Conservation (phyloP, 2,797 vertebrate species). For the Channa striata region DNA sequence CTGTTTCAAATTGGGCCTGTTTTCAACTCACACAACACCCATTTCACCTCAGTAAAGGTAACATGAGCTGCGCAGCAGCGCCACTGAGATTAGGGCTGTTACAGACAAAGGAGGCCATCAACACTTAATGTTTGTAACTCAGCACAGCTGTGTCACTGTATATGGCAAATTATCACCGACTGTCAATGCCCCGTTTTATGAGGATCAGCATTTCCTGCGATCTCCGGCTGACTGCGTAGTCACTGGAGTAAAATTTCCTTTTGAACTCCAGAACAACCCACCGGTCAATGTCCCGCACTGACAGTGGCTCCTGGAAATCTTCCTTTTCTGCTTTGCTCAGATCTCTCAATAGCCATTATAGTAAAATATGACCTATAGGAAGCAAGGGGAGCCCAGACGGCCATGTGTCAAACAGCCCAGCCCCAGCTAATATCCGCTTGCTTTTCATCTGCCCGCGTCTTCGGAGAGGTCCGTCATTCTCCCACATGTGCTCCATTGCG, state of each 20-base stretch:
- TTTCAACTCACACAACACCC: constrained; percentile 75
- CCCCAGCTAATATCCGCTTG: constrained; percentile 41
- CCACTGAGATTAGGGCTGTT: constrained; percentile 60
- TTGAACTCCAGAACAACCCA: constrained; percentile 45
- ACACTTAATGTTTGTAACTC: constrained; percentile 59
- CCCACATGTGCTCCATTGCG: constrained; percentile 31
- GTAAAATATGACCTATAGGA: constrained; percentile 55
- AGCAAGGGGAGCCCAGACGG: constrained; percentile 46
- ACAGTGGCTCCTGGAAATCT: constrained; percentile 44
- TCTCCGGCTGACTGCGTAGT: constrained; percentile 19
- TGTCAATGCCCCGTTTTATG: constrained; percentile 49
- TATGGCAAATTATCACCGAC: constrained; percentile 65
- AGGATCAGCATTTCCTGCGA: constrained; percentile 32
- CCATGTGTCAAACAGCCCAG: constrained; percentile 42
- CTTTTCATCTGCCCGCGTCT: constrained; percentile 40
- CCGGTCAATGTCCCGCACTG: constrained; percentile 28
- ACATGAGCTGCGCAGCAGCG: constrained; percentile 58
- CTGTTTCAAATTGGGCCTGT: constrained; percentile 74
- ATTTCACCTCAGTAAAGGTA: constrained; percentile 63
- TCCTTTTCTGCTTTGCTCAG: constrained; percentile 37
- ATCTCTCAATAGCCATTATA: constrained; percentile 38
- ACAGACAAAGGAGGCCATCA: constrained; percentile 63
- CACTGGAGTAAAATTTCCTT: constrained; percentile 49
- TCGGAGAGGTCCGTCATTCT: constrained; percentile 21
- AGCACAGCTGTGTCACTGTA: constrained; percentile 51